These are phyloP conservation scores for Minunthozetes semirufus DNA, from an alignment of 2,888 invertebrate genomes.

Conservation along the genomic window DNA sequence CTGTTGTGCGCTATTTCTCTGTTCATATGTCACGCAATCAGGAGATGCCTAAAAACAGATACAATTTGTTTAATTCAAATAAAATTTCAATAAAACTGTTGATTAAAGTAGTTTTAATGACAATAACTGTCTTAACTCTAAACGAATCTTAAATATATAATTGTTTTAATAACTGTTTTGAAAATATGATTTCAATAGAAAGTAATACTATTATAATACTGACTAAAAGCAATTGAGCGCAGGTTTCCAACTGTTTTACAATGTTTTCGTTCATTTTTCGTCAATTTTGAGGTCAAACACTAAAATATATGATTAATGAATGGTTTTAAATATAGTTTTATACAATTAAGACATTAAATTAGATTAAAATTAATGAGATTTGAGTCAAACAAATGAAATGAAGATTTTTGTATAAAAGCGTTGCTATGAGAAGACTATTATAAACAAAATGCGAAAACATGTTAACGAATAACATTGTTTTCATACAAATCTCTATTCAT, in stretches of 20 bases:
- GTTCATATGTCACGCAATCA: constrained; percentile 3
- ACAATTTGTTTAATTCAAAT: too few relatives aligned
- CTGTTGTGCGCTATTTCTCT: constrained; percentile 62
- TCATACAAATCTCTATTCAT: not conserved
- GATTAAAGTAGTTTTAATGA: too few relatives aligned
- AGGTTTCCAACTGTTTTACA: constrained; percentile 36
- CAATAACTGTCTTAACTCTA: too few relatives aligned
- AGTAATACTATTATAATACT: too few relatives aligned
- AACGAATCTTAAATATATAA: too few relatives aligned
- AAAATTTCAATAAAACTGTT: too few relatives aligned
- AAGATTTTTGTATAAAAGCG: not conserved
- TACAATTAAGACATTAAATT: not conserved
- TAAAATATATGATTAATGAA: not conserved
- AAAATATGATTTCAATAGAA: too few relatives aligned
- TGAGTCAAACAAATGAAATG: too few relatives aligned
- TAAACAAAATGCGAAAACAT: not conserved
- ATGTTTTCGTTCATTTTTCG: constrained; percentile 4
- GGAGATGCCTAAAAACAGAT: constrained; percentile 37
- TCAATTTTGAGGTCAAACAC: not conserved
- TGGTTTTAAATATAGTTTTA: not conserved
- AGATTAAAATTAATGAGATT: too few relatives aligned
- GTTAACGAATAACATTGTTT: not conserved
- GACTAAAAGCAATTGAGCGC: constrained; percentile 35
- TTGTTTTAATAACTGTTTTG: too few relatives aligned
- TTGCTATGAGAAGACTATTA: not conserved